Base-by-base conservation (phyloP, 37 sponge, comb jelly and placozoan species). In the Aphrocallistes beatrix region DNA sequence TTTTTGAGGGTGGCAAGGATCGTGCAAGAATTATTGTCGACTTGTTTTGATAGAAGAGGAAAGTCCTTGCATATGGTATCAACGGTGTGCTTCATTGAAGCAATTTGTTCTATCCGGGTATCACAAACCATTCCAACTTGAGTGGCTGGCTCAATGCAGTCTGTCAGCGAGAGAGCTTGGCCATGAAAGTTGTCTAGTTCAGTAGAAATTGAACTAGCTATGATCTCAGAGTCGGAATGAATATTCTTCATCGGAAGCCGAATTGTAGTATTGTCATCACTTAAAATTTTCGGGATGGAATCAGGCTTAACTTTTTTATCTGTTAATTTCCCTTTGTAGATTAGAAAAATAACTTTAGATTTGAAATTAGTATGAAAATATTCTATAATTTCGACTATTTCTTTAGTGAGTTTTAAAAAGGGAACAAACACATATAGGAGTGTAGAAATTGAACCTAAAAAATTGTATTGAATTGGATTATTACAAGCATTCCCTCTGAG, bases 401-500 rank as follows among this genome's bases (percentile, higher is more conserved):
- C 75, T 60, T 3, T 19, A 3, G 75, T 60, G 3, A 60, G 75
- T 28, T 60, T 60, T 13, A 30, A 60, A 60, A 19, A 28, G n/a
- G 75, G 34, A 60, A 60, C 75, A 13, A 60, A 60, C n/a, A 60
- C 34, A 60, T 60, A 60, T 25, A 60, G 28, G 10, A 60, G 34
- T 60, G 75, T 60, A 19, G 75, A 60, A 19, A 60, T 60, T 13
- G 10, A 1, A 19, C 75, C 75, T 25, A 88, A 17, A 23, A 88
- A 88, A 30, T 30, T 28, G 25, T 39, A 30, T 84, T 88, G 88
- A 1, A 6, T 60, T 9, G 38, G 23, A 38, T 51, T 34, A 23
- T 51, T 36, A 17, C 81, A 30, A 19, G 85, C 81, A 51, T 88
- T 82, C 13, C 88, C 88, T 84, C 51, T 84, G 0, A 88, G 81